Base-by-base conservation (phyloP, 2,113 vertebrate species). In the Chamaetylas fuelleborni region DNA sequence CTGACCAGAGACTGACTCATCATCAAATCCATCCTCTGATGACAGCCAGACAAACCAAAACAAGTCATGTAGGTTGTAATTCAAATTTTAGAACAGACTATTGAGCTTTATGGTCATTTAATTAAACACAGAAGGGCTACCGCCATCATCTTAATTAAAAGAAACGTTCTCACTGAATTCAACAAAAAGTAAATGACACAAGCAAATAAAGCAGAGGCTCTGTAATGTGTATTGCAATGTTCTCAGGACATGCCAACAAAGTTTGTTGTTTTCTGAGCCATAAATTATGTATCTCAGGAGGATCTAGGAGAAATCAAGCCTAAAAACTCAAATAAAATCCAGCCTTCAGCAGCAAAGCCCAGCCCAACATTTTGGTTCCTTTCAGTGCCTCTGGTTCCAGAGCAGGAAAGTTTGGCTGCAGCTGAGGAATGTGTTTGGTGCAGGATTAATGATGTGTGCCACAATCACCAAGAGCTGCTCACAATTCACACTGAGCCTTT, bases 41-140 rank as follows among this genome's bases (percentile, higher is more conserved):
- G 90, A 92, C 96, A 87, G 61, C 51, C 87, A 91, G 88, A 80
- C 86, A 92, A 87, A 96, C 90, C 78, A 69, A 93, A 96, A 90
- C 86, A 95, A 95, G 56, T 19, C 67, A 36, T 33, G 81, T 14
- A 67, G 38, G 65, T 94, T 91, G 53, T 91, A 89, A 95, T 82
- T 94, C 93, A 96, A 58, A 25, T 87, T 70, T 85, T 47, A 85
- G 78, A 87, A 61, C 82, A 93, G 20, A 36, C 48, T 71, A 48
- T 64, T 71, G 67, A 90, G 60, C 31, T 94, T 92, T 93, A 76
- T 9, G 40, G 80, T 62, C 25, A 66, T 78, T 78, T 92, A 94
- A 96, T 96, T 95, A 96, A 96, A 92, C 90, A 66, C 91, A 96
- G 73, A 73, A 87, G 73, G 88, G 15, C 54, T 84, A 45, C 54